Evolutionary conservation across 2,888 invertebrate genomes (phyloP).

Genomic region (Nematopogon swammerdamellus): DNA sequence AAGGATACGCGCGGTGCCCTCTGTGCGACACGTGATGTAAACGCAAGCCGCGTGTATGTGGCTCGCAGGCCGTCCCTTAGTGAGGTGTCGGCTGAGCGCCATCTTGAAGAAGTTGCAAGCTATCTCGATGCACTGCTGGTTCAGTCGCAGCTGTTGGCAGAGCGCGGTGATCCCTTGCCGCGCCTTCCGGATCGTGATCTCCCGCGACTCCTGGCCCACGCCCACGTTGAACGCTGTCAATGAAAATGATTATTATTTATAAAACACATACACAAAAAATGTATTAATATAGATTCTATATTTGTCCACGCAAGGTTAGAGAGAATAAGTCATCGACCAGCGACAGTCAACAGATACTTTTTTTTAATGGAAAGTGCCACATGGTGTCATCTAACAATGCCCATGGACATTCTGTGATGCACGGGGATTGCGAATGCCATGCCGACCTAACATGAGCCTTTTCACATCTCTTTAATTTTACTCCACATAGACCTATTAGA

Average conservation of each 20-base stretch:
- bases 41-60: conserved; percentile 97
- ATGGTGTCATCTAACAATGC: no score
- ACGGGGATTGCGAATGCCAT: no score
- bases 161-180: conserved; percentile 80
- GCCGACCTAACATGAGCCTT: no score
- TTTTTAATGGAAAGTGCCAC: no score
- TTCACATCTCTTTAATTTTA: no score
- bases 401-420: no score
- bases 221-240: conserved; percentile 72
- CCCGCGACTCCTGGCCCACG: conserved; percentile 85
- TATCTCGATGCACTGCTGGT: conserved; percentile 89
- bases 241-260: no score
- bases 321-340: no score
- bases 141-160: conserved; percentile 83
- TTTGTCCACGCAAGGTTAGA: no score
- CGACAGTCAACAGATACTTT: neutral
- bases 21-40: conserved; percentile 94
- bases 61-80: conserved; percentile 85
- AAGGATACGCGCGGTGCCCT: conserved; percentile 91
- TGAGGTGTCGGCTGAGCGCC: conserved; percentile 79
- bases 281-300: neutral
- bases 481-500: no score
- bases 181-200: conserved; percentile 87
- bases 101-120: conserved; percentile 93
- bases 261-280: conserved; percentile 14